Percentiles rank a stretch among this genome's conserved stretches.
These are phyloP conservation scores for Dasyornis broadbenti DNA, from an alignment of 2,113 vertebrate genomes.

Conservation along the genomic window DNA sequence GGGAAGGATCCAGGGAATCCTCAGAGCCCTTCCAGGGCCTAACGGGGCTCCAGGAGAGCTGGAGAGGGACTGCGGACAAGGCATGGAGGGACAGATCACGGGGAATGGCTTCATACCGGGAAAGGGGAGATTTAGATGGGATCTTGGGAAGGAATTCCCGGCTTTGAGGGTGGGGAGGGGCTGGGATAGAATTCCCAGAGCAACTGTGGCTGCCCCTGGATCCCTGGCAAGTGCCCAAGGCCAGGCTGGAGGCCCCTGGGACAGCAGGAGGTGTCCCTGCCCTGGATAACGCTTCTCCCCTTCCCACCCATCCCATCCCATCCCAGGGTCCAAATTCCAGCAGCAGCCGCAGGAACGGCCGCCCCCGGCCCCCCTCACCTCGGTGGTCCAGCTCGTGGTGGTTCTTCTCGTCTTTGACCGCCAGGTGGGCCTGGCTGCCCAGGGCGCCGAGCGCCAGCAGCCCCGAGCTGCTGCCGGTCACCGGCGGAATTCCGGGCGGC, in stretches of 20 bases:
- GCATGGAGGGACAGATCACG: not conserved
- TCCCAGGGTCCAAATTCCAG: not conserved
- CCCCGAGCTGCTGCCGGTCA: constrained; percentile 84
- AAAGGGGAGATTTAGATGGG: not conserved
- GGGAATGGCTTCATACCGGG: not conserved
- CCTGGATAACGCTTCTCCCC: rapidly evolving
- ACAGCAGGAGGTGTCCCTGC: not conserved
- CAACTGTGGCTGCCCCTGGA: not conserved
- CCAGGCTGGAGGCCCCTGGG: not conserved
- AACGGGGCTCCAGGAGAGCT: not conserved
- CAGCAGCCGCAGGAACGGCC: not conserved
- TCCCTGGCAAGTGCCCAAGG: rapidly evolving
- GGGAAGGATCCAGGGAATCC: not conserved
- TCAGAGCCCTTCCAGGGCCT: not conserved
- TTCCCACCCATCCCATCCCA: rapidly evolving
- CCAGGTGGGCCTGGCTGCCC: constrained; percentile 90
- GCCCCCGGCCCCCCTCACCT: constrained; percentile 73
- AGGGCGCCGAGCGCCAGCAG: constrained; percentile 89
- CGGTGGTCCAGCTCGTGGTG: constrained; percentile 95
- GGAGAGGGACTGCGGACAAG: not conserved
- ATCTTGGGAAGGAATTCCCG: rapidly evolving
- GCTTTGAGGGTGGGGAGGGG: rapidly evolving
- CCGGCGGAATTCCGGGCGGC: constrained; percentile 86
- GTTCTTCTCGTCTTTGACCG: constrained; percentile 96
- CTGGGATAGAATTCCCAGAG: not conserved